Percentiles rank a stretch among this genome's conserved stretches.
phyloP scores from a whole-genome alignment of 2,797 vertebrate genomes.

The Pangasius mekongensis region DNA sequence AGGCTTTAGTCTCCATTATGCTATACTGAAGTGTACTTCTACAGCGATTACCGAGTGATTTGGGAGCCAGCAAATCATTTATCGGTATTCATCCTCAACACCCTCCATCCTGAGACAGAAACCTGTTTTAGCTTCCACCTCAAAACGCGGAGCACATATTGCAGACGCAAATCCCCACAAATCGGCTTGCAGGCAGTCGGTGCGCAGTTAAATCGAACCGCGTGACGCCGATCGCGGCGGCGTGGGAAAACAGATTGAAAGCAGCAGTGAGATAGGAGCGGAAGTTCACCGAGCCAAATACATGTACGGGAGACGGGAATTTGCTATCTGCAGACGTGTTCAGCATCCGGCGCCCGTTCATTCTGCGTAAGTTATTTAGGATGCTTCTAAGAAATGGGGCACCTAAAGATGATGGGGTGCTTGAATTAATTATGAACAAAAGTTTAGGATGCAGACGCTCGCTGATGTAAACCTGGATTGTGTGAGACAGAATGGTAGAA shows the following conservation, averaged over 20 bases:
- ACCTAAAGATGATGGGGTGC: background rate
- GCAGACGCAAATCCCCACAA: constrained; percentile 37
- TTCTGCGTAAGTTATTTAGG: constrained; percentile 73
- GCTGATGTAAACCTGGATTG: background rate
- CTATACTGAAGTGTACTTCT: background rate
- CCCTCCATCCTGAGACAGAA: background rate
- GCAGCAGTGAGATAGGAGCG: constrained; percentile 49
- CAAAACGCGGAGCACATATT: background rate
- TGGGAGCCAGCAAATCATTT: constrained; percentile 25
- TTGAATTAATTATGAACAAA: background rate
- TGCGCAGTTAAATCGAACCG: constrained; percentile 41
- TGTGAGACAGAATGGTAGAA: constrained; percentile 1
- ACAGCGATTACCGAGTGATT: constrained; percentile 1
- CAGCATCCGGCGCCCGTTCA: constrained; percentile 65
- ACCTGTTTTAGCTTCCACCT: background rate
- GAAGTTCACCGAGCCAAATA: constrained; percentile 68
- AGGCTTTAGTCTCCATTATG: background rate
- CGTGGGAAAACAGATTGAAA: constrained; percentile 43
- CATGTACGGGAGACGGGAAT: constrained; percentile 57
- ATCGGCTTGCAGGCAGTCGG: constrained; percentile 45
- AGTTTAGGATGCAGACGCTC: constrained; percentile 25
- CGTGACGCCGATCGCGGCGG: constrained; percentile 42
- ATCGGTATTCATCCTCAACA: background rate
- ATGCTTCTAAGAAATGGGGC: background rate
- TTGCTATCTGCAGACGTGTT: constrained; percentile 54